These are phyloP conservation scores for Pseudomyrmex sp. DNA, from an alignment of 1,140 invertebrate species.

Conservation along the genomic window DNA sequence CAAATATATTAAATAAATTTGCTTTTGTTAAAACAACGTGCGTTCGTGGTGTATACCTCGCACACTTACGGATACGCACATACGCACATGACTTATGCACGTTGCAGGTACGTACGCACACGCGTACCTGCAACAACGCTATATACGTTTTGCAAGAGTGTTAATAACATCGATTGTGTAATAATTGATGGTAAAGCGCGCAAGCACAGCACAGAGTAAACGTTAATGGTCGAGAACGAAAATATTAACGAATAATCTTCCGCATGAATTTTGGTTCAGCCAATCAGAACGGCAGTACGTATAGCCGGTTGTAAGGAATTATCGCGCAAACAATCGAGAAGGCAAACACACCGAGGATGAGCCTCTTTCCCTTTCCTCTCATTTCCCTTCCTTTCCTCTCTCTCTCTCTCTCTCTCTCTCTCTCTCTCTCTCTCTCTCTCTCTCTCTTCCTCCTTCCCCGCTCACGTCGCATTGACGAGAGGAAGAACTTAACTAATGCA, in stretches of 20 bases:
- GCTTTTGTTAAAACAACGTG: conserved; percentile 24
- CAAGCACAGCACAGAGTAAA: neutral
- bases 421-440: too few relatives aligned
- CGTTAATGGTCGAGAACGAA: conserved; percentile 32
- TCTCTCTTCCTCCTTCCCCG: too few relatives aligned
- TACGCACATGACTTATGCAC: too few relatives aligned
- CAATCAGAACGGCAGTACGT: conserved; percentile 1
- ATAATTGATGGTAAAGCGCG: conserved; percentile 39
- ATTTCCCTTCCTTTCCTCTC: too few relatives aligned
- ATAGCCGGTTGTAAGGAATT: conserved; percentile 58
- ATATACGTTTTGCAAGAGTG: neutral
- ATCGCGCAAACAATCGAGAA: conserved; percentile 53
- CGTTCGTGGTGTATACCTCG: neutral
- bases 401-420: too few relatives aligned
- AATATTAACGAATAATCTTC: conserved; percentile 45
- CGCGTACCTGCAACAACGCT: too few relatives aligned
- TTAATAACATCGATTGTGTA: conserved; percentile 25
- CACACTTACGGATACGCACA: too few relatives aligned
- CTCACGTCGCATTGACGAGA: conserved; percentile 48
- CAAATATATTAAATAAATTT: conserved; percentile 51
- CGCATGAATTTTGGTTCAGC: neutral
- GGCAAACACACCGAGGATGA: conserved; percentile 33
- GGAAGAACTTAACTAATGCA: conserved; percentile 69
- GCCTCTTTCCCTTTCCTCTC: neutral
- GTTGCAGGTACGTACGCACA: too few relatives aligned